phyloP scores from a whole-genome alignment of 2,888 invertebrate genomes.

The Nephrotoma guestfalica region DNA sequence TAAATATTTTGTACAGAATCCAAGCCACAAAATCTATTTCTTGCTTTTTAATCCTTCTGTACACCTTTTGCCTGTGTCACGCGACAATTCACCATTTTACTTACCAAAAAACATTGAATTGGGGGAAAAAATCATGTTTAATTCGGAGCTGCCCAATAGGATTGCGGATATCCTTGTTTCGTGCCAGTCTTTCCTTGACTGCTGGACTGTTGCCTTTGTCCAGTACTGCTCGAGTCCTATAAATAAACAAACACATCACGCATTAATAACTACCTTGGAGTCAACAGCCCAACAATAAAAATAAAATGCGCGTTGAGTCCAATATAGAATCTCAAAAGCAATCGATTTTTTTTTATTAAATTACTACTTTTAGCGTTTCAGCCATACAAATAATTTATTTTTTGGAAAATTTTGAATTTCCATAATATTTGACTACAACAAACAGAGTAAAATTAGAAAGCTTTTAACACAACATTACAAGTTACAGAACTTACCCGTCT shows the following conservation, averaged over 20 bases:
- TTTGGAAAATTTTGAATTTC: not conserved
- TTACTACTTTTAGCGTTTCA: not conserved
- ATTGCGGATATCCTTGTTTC: slow-evolving; percentile 32
- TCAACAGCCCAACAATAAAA: not conserved
- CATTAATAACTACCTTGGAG: not conserved
- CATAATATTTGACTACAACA: slow-evolving; percentile 3
- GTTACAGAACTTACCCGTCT: slow-evolving; percentile 31
- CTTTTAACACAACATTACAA: not conserved
- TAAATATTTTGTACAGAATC: not conserved
- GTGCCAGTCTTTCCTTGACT: slow-evolving; percentile 32
- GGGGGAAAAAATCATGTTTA: slow-evolving; percentile 15
- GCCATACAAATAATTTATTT: not conserved
- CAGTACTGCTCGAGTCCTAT: slow-evolving; percentile 33
- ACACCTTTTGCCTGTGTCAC: not conserved
- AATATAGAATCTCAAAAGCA: not conserved
- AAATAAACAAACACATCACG: slow-evolving; percentile 11
- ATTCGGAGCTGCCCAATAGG: slow-evolving; percentile 34
- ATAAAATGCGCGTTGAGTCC: not conserved
- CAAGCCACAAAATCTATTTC: not conserved
- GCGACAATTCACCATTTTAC: not conserved
- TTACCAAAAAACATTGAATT: not conserved
- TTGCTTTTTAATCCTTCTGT: not conserved
- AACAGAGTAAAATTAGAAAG: not conserved
- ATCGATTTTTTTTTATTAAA: not conserved
- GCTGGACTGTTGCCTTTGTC: slow-evolving; percentile 33